phyloP scores from a whole-genome alignment of 92 coral and sea anemone genomes.

The Galaxea fascicularis region DNA sequence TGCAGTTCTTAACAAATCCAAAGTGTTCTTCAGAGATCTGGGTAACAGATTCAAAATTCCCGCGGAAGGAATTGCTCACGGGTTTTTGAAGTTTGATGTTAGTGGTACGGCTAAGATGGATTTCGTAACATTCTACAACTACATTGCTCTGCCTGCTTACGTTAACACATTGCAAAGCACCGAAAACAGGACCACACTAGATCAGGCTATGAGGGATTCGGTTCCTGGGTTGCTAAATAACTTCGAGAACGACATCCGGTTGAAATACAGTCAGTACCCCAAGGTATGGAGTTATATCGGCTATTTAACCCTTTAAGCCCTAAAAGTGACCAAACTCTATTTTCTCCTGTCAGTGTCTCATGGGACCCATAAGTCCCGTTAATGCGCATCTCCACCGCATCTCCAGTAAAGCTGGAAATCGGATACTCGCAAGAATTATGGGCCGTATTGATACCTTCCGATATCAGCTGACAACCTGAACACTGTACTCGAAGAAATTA shows the following conservation, averaged over 20 bases:
- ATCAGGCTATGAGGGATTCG: conserved; percentile 78
- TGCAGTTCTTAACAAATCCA: conserved; percentile 58
- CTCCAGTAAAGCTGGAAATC: no score
- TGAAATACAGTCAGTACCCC: conserved; percentile 63
- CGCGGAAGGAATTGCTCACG: conserved; percentile 76
- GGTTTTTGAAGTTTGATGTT: conserved; percentile 71
- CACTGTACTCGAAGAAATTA: no score
- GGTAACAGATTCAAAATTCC: conserved; percentile 88
- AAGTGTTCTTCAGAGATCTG: conserved; percentile 80
- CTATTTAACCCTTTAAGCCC: no score
- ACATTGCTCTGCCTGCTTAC: conserved; percentile 76
- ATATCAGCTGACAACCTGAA: no score
- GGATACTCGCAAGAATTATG: no score
- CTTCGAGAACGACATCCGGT: conserved; percentile 63
- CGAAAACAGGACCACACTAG: conserved; percentile 67
- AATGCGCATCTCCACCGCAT: no score
- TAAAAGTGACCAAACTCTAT: background rate
- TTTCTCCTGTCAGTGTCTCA: background rate
- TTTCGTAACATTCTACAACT: conserved; percentile 61
- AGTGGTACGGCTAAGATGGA: conserved; percentile 73
- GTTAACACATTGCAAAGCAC: conserved; percentile 77
- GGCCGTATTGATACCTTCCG: no score
- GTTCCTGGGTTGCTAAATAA: conserved; percentile 72
- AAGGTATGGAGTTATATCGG: conserved; percentile 66
- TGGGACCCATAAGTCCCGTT: no score